phyloP scores from a whole-genome alignment of 1,140 invertebrate genomes.

The Centruroides sculpturatus region DNA sequence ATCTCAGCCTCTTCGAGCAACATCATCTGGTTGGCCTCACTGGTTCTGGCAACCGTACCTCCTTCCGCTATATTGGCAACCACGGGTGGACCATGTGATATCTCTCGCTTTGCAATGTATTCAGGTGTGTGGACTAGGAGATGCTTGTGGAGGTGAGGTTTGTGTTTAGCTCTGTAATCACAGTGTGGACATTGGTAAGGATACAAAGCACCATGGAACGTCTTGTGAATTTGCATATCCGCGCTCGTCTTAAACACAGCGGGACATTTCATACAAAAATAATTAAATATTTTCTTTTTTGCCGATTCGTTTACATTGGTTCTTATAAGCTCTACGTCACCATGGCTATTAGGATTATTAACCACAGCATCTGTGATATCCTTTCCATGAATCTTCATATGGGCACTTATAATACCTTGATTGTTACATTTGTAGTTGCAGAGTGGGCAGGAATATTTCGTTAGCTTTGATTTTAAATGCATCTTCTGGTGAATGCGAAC shows the following conservation, averaged over 20 bases:
- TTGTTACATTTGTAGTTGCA: conserved; percentile 69
- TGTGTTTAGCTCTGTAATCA: conserved; percentile 19
- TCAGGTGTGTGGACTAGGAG: conserved; percentile 59
- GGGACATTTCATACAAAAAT: conserved; percentile 19
- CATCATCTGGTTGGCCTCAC: conserved; percentile 10
- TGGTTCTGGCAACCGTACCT: conserved; percentile 1
- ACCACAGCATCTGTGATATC: neutral
- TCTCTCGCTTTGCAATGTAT: conserved; percentile 47
- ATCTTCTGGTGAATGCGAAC: conserved; percentile 74
- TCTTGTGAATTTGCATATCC: conserved; percentile 15
- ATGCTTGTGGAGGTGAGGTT: conserved; percentile 43
- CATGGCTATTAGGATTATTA: neutral
- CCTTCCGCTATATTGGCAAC: neutral
- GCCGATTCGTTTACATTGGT: neutral
- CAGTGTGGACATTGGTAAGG: conserved; percentile 18
- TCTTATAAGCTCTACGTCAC: neutral
- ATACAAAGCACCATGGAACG: conserved; percentile 15
- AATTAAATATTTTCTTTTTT: conserved; percentile 8
- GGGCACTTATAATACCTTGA: conserved; percentile 53
- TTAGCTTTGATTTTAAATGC: conserved; percentile 35
- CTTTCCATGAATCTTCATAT: conserved; percentile 57
- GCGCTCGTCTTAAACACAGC: conserved; percentile 16
- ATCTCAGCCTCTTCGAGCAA: conserved; percentile 15
- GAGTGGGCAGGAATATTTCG: conserved; percentile 42
- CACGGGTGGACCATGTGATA: neutral